Evolutionary conservation across 2,797 vertebrate genomes (phyloP).

Genomic region (Hemitrygon akajei): DNA sequence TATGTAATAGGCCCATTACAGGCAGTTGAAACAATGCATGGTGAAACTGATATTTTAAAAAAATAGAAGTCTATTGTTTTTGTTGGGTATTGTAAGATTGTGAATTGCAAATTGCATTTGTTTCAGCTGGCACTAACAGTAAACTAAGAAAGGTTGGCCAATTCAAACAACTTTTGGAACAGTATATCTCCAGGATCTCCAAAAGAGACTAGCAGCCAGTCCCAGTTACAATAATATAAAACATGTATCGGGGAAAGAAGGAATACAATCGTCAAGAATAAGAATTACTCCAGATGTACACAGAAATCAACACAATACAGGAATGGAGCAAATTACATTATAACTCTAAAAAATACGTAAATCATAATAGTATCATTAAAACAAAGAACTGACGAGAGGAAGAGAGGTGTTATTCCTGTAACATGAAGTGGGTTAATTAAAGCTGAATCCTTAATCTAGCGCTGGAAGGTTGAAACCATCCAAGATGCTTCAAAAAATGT

Average conservation of each 20-base stretch:
- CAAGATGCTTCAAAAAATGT: not conserved
- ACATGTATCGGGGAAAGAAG: not conserved
- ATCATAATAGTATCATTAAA: not conserved
- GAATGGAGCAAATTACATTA: not conserved
- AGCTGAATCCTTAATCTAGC: not conserved
- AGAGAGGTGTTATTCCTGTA: not conserved
- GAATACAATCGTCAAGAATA: not conserved
- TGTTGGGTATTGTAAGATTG: not conserved
- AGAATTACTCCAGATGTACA: not conserved
- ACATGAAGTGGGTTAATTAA: not conserved
- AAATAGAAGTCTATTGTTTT: not conserved
- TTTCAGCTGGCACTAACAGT: not conserved
- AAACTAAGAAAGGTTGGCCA: not conserved
- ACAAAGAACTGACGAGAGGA: not conserved
- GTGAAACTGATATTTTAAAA: not conserved
- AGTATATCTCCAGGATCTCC: not conserved
- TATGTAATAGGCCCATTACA: not conserved
- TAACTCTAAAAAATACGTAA: not conserved
- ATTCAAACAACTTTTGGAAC: conserved; percentile 19
- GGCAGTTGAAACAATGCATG: not conserved
- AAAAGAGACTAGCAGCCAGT: not conserved
- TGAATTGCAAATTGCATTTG: not conserved
- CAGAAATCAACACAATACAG: not conserved
- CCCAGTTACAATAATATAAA: not conserved
- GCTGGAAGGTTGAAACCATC: not conserved